Percentiles rank a stretch among this genome's conserved stretches.
These are phyloP conservation scores for Drosophila busckii DNA, from an alignment of 1,140 invertebrate species.

Conservation along the genomic window DNA sequence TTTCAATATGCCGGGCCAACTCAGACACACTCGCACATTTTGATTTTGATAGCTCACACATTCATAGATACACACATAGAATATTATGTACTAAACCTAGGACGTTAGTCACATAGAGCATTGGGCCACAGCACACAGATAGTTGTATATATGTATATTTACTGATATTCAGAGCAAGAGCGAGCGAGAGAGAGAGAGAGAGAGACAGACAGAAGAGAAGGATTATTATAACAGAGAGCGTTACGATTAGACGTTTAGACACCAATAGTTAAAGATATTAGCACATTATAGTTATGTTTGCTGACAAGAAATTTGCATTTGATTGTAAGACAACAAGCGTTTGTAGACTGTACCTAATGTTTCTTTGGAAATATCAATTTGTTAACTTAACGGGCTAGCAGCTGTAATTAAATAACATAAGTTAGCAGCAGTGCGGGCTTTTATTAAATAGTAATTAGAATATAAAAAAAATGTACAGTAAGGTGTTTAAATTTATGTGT, in stretches of 20 bases:
- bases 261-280: slow-evolving; percentile 59
- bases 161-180: slow-evolving; percentile 25
- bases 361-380: slow-evolving; percentile 37
- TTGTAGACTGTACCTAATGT: slow-evolving; percentile 65
- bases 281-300: too few relatives aligned
- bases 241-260: slow-evolving; percentile 68
- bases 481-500: slow-evolving; percentile 37
- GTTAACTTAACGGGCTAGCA: too few relatives aligned
- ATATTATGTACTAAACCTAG: slow-evolving; percentile 66
- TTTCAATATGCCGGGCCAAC: slow-evolving; percentile 30
- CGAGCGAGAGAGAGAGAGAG: slow-evolving; percentile 40
- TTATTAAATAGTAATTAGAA: slow-evolving; percentile 61
- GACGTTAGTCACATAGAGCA: slow-evolving; percentile 61
- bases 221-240: slow-evolving; percentile 35
- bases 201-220: slow-evolving; percentile 16
- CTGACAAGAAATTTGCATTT: slow-evolving; percentile 39
- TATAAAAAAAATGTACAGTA: slow-evolving; percentile 59
- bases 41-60: too few relatives aligned
- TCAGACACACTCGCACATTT: slow-evolving; percentile 2
- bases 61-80: slow-evolving; percentile 27
- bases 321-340: slow-evolving; percentile 36
- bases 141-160: slow-evolving; percentile 42
- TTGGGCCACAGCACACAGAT: slow-evolving; percentile 63
- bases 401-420: slow-evolving; percentile 20
- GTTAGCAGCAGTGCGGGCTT: slow-evolving; percentile 35